A percentile compares a stretch with the other conserved stretches of the same genome.
These are phyloP conservation scores for Styela clava DNA, from an alignment of 23 tunicate genomes.

Conservation along the genomic window DNA sequence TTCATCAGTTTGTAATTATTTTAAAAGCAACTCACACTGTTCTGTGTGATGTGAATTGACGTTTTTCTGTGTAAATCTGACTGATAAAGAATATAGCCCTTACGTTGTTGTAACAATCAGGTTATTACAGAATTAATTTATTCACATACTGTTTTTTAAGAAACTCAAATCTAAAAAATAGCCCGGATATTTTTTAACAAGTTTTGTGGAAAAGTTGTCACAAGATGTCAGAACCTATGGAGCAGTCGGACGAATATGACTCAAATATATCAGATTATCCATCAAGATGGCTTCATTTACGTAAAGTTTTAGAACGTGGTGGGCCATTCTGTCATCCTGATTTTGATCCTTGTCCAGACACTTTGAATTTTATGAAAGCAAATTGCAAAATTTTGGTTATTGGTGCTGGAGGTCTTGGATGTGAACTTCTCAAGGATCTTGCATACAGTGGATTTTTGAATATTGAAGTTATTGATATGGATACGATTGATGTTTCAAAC, in stretches of 20 bases:
- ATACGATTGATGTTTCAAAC: slow-evolving; percentile 92
- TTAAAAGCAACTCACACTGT: too few species aligned
- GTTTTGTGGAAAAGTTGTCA: too few species aligned
- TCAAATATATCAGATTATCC: background rate
- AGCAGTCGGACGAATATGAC: background rate
- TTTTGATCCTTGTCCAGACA: slow-evolving; percentile 88
- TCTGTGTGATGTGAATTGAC: too few species aligned
- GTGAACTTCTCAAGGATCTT: slow-evolving; percentile 80
- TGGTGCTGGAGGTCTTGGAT: slow-evolving; percentile 98
- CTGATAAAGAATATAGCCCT: too few species aligned
- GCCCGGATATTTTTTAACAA: too few species aligned
- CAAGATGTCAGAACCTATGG: slow-evolving; percentile 6
- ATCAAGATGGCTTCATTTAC: slow-evolving; percentile 69
- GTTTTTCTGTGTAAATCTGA: too few species aligned
- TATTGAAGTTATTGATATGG: slow-evolving; percentile 95
- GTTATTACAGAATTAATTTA: too few species aligned
- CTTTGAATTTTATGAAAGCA: slow-evolving; percentile 2
- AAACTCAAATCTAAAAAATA: too few species aligned
- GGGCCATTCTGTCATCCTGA: slow-evolving; percentile 86
- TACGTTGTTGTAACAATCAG: too few species aligned
- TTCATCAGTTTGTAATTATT: too few species aligned
- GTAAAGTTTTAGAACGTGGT: slow-evolving; percentile 51
- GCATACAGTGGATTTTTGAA: slow-evolving; percentile 66
- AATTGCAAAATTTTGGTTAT: slow-evolving; percentile 63
- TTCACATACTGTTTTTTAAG: too few species aligned